Evolutionary conservation across 2,888 invertebrate genomes (phyloP).

Genomic region (Synanthedon andrenaeformis): DNA sequence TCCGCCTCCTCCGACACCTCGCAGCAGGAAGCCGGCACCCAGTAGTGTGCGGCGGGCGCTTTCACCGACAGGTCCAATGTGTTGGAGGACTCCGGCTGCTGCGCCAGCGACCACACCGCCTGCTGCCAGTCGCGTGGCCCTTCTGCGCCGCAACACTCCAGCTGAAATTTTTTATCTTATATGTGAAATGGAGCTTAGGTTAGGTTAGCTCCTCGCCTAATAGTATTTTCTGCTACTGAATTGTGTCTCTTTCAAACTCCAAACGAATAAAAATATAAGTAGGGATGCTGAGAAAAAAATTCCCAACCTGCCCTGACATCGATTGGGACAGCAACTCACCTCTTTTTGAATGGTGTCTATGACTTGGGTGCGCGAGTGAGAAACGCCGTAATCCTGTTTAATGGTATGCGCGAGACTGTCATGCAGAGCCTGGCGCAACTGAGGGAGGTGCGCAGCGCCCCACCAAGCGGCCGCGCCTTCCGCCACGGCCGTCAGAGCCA

Average conservation of each 20-base stretch:
- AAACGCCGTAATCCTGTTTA: slow-evolving; percentile 40
- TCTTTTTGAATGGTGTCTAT: slow-evolving; percentile 50
- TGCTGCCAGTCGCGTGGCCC: slow-evolving; percentile 91
- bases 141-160: slow-evolving; percentile 94
- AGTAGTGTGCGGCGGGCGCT: slow-evolving; percentile 38
- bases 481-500: slow-evolving; percentile 45
- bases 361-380: slow-evolving; percentile 36
- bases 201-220: too few species aligned
- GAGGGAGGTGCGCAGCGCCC: slow-evolving; percentile 50
- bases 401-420: slow-evolving; percentile 30
- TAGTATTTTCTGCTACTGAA: too few species aligned
- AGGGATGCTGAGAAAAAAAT: too few species aligned
- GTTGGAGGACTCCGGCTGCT: slow-evolving; percentile 5
- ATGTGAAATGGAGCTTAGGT: too few species aligned
- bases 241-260: too few species aligned
- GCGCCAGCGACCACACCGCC: slow-evolving; percentile 35
- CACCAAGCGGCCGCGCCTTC: slow-evolving; percentile 55
- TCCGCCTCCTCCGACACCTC: slow-evolving; percentile 10
- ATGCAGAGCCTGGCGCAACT: slow-evolving; percentile 34
- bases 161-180: slow-evolving; percentile 65
- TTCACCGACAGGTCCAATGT: slow-evolving; percentile 46
- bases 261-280: too few species aligned
- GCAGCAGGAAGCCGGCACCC: slow-evolving; percentile 51
- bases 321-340: slow-evolving; percentile 14
- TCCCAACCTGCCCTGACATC: too few species aligned